Conservation (phyloP, 2,113 vertebrate genomes). For the Parotia lawesii region DNA sequence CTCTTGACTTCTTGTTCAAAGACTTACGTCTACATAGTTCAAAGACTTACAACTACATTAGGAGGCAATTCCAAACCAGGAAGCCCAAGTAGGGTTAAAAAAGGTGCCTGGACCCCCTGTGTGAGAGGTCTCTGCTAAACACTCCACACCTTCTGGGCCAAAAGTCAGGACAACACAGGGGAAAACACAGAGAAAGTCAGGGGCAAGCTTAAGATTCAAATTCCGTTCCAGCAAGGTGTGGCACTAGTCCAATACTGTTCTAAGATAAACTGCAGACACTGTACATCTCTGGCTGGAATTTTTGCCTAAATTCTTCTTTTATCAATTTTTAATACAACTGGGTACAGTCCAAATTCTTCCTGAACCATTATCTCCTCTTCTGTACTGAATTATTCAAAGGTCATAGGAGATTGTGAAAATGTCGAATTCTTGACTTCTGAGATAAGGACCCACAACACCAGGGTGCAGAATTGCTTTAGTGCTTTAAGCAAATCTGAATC, state of each 20-base stretch:
- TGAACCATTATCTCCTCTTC: neutral
- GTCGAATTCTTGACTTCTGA: neutral
- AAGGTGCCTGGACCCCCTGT: neutral
- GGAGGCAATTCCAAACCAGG: neutral
- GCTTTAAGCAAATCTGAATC: neutral
- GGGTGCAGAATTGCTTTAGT: neutral
- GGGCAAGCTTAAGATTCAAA: neutral
- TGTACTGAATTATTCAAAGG: neutral
- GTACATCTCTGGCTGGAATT: neutral
- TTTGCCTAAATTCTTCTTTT: neutral
- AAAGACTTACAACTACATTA: neutral
- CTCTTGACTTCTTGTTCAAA: neutral
- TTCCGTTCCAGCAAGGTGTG: neutral
- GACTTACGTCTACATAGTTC: neutral
- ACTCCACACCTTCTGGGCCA: neutral
- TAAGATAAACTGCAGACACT: neutral
- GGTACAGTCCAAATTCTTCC: neutral
- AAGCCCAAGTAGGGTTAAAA: neutral
- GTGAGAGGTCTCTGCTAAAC: neutral
- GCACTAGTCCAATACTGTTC: neutral
- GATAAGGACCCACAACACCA: neutral
- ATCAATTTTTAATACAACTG: neutral
- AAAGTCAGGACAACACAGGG: neutral
- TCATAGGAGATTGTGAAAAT: neutral
- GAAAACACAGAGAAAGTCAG: neutral